Conservation (phyloP, 2,113 vertebrate species). For the Phrynosoma blainvillii region DNA sequence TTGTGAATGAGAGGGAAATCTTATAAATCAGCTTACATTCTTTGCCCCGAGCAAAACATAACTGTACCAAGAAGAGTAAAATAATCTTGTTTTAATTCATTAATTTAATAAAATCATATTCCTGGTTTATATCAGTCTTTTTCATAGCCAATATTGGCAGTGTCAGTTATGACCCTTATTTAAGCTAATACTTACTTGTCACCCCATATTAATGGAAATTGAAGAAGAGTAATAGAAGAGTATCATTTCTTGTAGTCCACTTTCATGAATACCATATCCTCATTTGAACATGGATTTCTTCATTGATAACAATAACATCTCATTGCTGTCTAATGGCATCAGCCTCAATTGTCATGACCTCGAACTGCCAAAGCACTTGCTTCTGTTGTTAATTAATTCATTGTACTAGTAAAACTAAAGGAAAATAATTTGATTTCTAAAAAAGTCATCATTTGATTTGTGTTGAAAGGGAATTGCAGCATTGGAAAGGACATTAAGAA, state of each 20-base stretch:
- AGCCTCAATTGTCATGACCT: constrained; percentile 63
- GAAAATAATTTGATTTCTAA: constrained; percentile 44
- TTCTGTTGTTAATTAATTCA: constrained; percentile 58
- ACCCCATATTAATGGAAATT: constrained; percentile 34
- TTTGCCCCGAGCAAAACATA: not conserved
- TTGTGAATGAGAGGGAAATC: too few relatives aligned
- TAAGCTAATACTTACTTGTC: constrained; percentile 57
- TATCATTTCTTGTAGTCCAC: constrained; percentile 54
- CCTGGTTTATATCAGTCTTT: constrained; percentile 11
- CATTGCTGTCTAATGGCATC: constrained; percentile 60
- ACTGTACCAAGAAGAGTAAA: not conserved
- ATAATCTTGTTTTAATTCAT: constrained; percentile 22
- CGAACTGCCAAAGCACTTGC: constrained; percentile 59
- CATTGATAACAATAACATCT: constrained; percentile 62
- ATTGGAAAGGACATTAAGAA: not conserved
- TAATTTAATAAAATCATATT: constrained; percentile 37
- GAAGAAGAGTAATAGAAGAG: not conserved
- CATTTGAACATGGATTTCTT: constrained; percentile 56
- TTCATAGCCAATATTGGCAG: constrained; percentile 41
- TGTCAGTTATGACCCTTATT: constrained; percentile 44
- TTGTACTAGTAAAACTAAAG: constrained; percentile 47
- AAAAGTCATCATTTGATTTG: constrained; percentile 47
- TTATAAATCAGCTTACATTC: not conserved
- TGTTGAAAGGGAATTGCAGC: constrained; percentile 24
- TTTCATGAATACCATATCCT: constrained; percentile 51